Evolutionary conservation across 2,797 vertebrate species (phyloP).

Genomic region (Eleutherodactylus coqui): DNA sequence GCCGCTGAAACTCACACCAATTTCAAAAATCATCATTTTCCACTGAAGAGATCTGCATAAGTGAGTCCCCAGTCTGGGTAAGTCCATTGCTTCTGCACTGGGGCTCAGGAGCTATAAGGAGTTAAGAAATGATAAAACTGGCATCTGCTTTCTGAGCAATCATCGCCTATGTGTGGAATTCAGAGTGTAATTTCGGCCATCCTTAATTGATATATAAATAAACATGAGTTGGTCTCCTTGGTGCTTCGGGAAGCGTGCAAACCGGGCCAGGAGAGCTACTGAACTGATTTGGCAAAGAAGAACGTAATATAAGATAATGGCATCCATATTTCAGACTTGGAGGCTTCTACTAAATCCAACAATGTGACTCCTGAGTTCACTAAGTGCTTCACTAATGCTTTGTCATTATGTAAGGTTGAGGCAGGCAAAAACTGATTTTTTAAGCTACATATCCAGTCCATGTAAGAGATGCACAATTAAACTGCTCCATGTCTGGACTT

Average conservation of each 20-base stretch:
- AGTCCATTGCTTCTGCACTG: neutral
- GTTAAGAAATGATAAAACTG: constrained; percentile 22
- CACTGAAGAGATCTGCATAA: too few species aligned
- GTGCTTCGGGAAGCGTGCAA: neutral
- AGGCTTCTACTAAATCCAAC: constrained; percentile 29
- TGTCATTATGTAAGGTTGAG: neutral
- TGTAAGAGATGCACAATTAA: neutral
- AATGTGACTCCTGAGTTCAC: constrained; percentile 6
- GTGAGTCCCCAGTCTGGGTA: too few species aligned
- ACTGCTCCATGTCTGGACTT: neutral
- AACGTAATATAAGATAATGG: constrained; percentile 32
- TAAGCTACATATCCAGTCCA: neutral
- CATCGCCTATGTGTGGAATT: constrained; percentile 28
- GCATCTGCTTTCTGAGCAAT: constrained; percentile 37
- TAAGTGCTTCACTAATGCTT: neutral
- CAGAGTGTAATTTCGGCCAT: constrained; percentile 40
- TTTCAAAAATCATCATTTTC: too few species aligned
- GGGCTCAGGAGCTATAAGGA: neutral
- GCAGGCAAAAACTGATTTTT: neutral
- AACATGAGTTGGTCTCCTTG: constrained; percentile 31
- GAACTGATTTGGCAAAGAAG: constrained; percentile 31
- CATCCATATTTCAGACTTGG: constrained; percentile 21
- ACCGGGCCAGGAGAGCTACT: constrained; percentile 22
- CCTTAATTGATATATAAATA: constrained; percentile 49
- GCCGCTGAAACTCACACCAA: too few species aligned